Conservation (phyloP, 1,140 invertebrate species). For the Nilaparvata lugens region DNA sequence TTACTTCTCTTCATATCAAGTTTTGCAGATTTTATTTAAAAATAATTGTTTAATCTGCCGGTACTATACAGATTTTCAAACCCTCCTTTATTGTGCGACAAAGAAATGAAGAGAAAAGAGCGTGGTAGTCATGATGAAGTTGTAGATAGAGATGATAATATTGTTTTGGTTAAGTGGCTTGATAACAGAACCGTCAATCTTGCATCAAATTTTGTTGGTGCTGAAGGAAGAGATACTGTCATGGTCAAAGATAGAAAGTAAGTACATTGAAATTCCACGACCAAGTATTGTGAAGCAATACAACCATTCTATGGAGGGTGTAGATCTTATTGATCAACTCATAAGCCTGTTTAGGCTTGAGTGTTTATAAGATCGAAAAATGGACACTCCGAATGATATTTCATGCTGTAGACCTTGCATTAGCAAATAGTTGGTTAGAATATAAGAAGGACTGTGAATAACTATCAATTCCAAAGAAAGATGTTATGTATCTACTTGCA, state of each 20-base stretch:
- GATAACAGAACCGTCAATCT: slow-evolving; percentile 17
- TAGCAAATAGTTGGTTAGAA: slow-evolving; percentile 29
- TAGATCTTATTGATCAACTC: slow-evolving; percentile 29
- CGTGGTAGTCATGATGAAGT: slow-evolving; percentile 12
- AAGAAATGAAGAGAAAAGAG: slow-evolving; percentile 12
- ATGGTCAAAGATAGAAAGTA: slow-evolving; percentile 30
- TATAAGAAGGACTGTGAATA: slow-evolving; percentile 22
- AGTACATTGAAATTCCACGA: slow-evolving; percentile 29
- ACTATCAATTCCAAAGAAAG: background rate
- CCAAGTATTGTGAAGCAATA: slow-evolving; percentile 34
- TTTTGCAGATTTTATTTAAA: slow-evolving; percentile 7
- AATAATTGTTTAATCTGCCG: slow-evolving; percentile 11
- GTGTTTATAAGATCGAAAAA: slow-evolving; percentile 30
- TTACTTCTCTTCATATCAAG: slow-evolving; percentile 15
- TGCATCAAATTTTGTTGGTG: slow-evolving; percentile 21
- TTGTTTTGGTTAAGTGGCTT: slow-evolving; percentile 19
- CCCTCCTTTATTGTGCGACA: slow-evolving; percentile 9
- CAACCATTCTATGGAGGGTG: slow-evolving; percentile 36
- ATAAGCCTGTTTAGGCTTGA: slow-evolving; percentile 26
- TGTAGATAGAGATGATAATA: slow-evolving; percentile 8
- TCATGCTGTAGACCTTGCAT: slow-evolving; percentile 28
- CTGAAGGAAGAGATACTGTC: slow-evolving; percentile 20
- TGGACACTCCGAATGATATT: slow-evolving; percentile 31
- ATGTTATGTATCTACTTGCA: background rate
- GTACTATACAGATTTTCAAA: slow-evolving; percentile 19